Percentiles rank a stretch among this genome's conserved stretches.
These are phyloP conservation scores for Antechinus flavipes DNA, from an alignment of 2,113 vertebrate species.

Conservation along the genomic window DNA sequence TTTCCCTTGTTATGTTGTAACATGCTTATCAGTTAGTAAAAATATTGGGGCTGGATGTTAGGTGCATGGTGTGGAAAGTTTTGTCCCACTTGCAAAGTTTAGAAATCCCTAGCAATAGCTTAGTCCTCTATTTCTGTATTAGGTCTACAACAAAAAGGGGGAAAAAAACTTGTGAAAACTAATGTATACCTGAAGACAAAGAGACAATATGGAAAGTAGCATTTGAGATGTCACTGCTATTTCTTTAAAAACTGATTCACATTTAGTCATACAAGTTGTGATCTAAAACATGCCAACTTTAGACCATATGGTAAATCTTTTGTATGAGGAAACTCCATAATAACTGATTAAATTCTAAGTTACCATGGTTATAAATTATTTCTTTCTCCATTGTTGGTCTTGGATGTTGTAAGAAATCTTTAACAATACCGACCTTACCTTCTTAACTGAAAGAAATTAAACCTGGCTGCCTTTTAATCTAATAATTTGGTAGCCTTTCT, in stretches of 20 bases:
- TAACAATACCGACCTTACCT: neutral
- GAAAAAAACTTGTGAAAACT: neutral
- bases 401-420: slow-evolving; percentile 26
- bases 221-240: slow-evolving; percentile 49
- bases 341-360: neutral
- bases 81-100: neutral
- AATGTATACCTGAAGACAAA: slow-evolving; percentile 31
- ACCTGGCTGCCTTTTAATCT: neutral
- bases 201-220: slow-evolving; percentile 8
- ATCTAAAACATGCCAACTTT: neutral
- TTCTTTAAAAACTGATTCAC: slow-evolving; percentile 9
- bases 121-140: neutral
- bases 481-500: slow-evolving; percentile 29
- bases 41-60: neutral
- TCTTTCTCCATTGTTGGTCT: slow-evolving; percentile 8
- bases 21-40: neutral
- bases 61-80: neutral
- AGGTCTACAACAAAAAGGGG: neutral
- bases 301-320: neutral
- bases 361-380: slow-evolving; percentile 7
- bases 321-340: neutral
- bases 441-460: slow-evolving; percentile 10
- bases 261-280: neutral
- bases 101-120: neutral
- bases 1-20: neutral